These are phyloP conservation scores for Folsomia candida DNA, from an alignment of 2,888 invertebrate species.

Conservation along the genomic window DNA sequence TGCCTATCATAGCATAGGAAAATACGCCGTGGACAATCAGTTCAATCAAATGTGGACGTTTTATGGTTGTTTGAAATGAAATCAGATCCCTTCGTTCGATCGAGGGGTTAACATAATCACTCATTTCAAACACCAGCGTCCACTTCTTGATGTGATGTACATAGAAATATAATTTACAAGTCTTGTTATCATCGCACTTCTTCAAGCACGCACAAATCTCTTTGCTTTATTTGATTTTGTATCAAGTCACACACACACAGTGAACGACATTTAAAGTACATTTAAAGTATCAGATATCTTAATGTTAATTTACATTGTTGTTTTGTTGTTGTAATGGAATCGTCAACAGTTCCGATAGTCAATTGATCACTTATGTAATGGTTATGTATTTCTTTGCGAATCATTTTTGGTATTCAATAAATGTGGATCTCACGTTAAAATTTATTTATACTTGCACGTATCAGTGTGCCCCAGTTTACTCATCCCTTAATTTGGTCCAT, in stretches of 20 bases:
- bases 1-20: conserved; percentile 12
- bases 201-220: background rate
- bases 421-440: conserved; percentile 4
- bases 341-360: conserved; percentile 3
- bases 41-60: conserved; percentile 32
- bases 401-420: conserved; percentile 7
- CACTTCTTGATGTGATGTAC: conserved; percentile 45
- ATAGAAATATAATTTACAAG: conserved; percentile 25
- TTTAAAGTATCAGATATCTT: no score
- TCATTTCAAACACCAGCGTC: conserved; percentile 7
- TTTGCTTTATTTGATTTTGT: background rate
- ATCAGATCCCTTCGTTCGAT: conserved; percentile 11
- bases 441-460: background rate
- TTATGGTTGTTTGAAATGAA: conserved; percentile 15
- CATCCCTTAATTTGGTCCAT: background rate
- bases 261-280: no score
- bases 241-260: no score
- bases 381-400: background rate
- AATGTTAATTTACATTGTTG: no score
- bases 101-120: conserved; percentile 6
- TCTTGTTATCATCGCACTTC: background rate
- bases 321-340: background rate
- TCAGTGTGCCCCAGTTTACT: background rate
- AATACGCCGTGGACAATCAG: conserved; percentile 46
- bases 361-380: background rate